Base-by-base conservation (phyloP, 2,797 vertebrate genomes). In the Dicrostonyx torquatus region DNA sequence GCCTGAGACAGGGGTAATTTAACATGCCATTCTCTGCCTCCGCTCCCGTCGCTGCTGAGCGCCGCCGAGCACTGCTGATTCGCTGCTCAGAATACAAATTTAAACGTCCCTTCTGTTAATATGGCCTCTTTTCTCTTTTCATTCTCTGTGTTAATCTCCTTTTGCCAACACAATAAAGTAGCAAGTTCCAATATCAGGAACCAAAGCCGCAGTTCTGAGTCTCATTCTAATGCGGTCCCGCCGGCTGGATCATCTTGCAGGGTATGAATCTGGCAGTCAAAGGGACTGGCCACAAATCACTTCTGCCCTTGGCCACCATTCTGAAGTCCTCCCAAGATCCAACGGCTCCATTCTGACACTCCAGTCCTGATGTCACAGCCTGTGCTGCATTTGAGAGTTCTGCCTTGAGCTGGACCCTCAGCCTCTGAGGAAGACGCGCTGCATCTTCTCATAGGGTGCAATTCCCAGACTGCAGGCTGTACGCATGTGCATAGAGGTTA, bases 31-130 rank as follows among this genome's bases (percentile, higher is more conserved):
- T 98, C 96, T 97, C 90, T 87, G 93, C 95, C 96, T 96, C 86
- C 92, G 84, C 85, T 97, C 96, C 90, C 77, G 84, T 77, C 92
- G 24, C n/a, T 55, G 84, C 84, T 31, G 66, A 72, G 10, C 2
- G 92, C 92, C 88, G 89, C 90, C 62, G 87, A 87, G 77, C 89
- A 55, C 96, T 76, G 62, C 96, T 95, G 90, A 82, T 98, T 94
- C 91, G 78, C 98, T 89, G 66, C 37, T 22, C 55, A 76, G 97
- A 97, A 97, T 97, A 97, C 95, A 96, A 97, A 98, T 96, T 94
- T 95, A 93, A 60, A 0, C 96, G 77, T 97, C 88, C 96, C 97
- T 97, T 95, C 92, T 75, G 85, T 95, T 93, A 98, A 97, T 97
- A 97, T 84, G 91, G 96, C 62, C 97, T 95, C 96, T 97, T 95